Percentiles rank a stretch among this genome's conserved stretches.
These are phyloP conservation scores for Columba janthina DNA, from an alignment of 2,113 vertebrate species.

Conservation along the genomic window DNA sequence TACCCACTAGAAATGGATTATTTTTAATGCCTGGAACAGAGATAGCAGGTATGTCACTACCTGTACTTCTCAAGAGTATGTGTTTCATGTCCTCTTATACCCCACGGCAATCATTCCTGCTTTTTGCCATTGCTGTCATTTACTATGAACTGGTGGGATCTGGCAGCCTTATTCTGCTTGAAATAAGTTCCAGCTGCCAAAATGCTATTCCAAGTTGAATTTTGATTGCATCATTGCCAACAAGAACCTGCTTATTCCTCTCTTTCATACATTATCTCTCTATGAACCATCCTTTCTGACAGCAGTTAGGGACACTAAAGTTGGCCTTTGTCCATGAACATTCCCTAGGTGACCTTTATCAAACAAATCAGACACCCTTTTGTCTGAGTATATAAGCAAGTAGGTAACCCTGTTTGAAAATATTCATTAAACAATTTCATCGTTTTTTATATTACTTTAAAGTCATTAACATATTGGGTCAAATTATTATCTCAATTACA, in stretches of 20 bases:
- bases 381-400: slow-evolving; percentile 34
- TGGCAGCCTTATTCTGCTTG: background rate
- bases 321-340: background rate
- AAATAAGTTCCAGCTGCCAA: background rate
- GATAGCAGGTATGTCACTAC: background rate
- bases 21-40: slow-evolving; percentile 4
- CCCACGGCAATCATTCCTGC: background rate
- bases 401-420: slow-evolving; percentile 59
- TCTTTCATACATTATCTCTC: background rate
- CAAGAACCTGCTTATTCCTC: background rate
- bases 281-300: background rate
- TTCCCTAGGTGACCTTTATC: slow-evolving; percentile 17
- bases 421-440: slow-evolving; percentile 60
- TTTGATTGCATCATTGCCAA: background rate
- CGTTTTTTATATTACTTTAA: slow-evolving; percentile 36
- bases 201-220: background rate
- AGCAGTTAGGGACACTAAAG: background rate
- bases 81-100: background rate
- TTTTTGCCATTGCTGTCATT: background rate
- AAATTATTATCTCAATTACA: slow-evolving; percentile 39
- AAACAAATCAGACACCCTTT: slow-evolving; percentile 53
- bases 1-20: background rate
- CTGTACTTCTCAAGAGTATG: background rate
- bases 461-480: slow-evolving; percentile 26
- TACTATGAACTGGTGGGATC: background rate